Evolutionary conservation across 2,113 vertebrate species (phyloP), one percentile per base, ranked within the genome.

Genomic region (Uria lomvia): DNA sequence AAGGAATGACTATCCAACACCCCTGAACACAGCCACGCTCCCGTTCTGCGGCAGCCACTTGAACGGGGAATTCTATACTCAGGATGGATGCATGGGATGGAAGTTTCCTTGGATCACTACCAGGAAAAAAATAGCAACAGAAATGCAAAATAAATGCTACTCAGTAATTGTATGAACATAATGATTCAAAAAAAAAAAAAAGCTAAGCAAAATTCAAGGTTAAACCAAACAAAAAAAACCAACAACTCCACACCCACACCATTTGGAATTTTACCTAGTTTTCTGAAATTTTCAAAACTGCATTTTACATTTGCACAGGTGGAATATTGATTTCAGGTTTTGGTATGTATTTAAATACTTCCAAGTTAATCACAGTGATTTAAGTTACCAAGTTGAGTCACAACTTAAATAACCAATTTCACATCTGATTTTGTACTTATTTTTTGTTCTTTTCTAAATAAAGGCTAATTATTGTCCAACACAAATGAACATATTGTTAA

Each of bases 11-110:
- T 4, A 50, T 2, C 17, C 58, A 34, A 2, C 30, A 30, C 36
- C 32, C n/a, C 22, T 6, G 3, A 8, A 11, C 0, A 15, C n/a
- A 52, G 50, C 23, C 43, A 50, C 18, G 1, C 22, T 71, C 12
- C 11, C 32, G 6, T 23, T 29, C 8, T 2, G 15, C 68, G 19
- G 16, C n/a, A 63, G 43, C 45, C 9, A 0, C 70, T 8, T 2
- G 1, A 27, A 24, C 23, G 19, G 30, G 6, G 49, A 32, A 42
- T 13, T 50, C 70, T 34, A 4, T 1, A 8, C 60, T 6, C 1
- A 0, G 50, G 21, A n/a, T 22, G 30, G 67, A 32, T 21, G 7
- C n/a, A 36, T 0, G 1, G 43, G 30, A 53, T 47, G 23, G 27
- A 49, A 45, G 26, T 3, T 30, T 62, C 55, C 47, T 8, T 18